Base-by-base conservation (phyloP, 2,797 vertebrate species). In the Gadopsis bispinosus region DNA sequence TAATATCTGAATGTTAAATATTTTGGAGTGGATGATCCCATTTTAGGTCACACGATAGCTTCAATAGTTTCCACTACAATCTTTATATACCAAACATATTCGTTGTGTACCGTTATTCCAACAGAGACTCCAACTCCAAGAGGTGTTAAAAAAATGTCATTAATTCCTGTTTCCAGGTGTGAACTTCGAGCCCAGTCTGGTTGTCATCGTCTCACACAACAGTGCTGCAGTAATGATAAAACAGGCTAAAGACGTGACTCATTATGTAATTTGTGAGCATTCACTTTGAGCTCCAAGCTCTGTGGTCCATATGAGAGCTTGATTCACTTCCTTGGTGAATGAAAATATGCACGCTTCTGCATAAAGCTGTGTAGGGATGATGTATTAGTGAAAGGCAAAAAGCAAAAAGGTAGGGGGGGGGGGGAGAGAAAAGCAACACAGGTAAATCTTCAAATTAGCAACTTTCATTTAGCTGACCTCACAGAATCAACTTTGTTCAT, bases 121-220 rank as follows among this genome's bases (percentile, higher is more conserved):
- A 66, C 37, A 26, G 2, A 3, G 47, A 69, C 1, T 26, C 26
- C 19, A 64, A 39, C 20, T 66, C 45, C 0, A 50, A 63, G 48
- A 54, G 13, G 43, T 48, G 56, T 77, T 22, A 33, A 39, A 74
- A 66, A 12, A 60, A 41, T n/a, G 45, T 35, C 58, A 72, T 81
- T 20, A 58, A 73, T 81, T 83, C 67, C 73, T 63, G 41, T 19
- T 71, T 71, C 54, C 54, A 77, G 60, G 75, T 85, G 84, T 85
- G 83, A 93, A 82, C 83, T 83, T 80, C 33, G 14, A 81, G 77
- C 37, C 41, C 53, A 37, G 53, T 62, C 33, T 60, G 62, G 50
- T 55, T 26, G 73, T 80, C 79, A 65, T 67, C 76, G 83, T 90
- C 10, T 87, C 75, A 86, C 84, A 69, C 61, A 70, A 35, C 61